These are phyloP conservation scores for Tachysurus vachellii DNA, from an alignment of 2,113 vertebrate genomes.

Conservation along the genomic window DNA sequence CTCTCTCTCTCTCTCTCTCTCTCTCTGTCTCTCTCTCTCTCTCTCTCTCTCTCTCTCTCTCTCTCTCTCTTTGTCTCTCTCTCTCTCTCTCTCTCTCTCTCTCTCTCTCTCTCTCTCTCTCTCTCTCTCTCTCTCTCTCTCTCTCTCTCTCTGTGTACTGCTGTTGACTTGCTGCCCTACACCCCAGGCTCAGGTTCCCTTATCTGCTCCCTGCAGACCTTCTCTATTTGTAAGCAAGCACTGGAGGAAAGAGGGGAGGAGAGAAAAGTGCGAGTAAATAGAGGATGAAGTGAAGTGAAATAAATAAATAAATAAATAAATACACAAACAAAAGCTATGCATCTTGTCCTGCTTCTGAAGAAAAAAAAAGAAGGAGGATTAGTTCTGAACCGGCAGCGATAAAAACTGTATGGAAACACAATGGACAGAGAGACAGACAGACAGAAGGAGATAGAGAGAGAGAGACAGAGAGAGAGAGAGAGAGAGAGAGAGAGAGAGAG, in stretches of 20 bases:
- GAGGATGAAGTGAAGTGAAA: constrained; percentile 39
- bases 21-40: background rate
- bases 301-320: constrained; percentile 63
- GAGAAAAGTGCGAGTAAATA: constrained; percentile 39
- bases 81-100: background rate
- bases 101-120: constrained; percentile 5
- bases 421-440: constrained; percentile 44
- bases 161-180: constrained; percentile 70
- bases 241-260: constrained; percentile 45
- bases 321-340: constrained; percentile 60
- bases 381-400: constrained; percentile 76
- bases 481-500: background rate
- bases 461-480: background rate
- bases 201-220: constrained; percentile 74
- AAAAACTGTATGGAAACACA: constrained; percentile 71
- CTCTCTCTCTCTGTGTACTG: constrained; percentile 24
- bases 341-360: constrained; percentile 73
- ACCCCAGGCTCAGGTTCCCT: constrained; percentile 70
- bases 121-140: background rate
- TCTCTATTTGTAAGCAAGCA: constrained; percentile 74
- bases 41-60: background rate
- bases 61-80: background rate
- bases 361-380: constrained; percentile 75
- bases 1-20: background rate
- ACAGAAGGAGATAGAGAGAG: background rate